A percentile compares a stretch with the other conserved stretches of the same genome.
These are phyloP conservation scores for Callopanchax toddi DNA, from an alignment of 2,113 vertebrate genomes.

Conservation along the genomic window DNA sequence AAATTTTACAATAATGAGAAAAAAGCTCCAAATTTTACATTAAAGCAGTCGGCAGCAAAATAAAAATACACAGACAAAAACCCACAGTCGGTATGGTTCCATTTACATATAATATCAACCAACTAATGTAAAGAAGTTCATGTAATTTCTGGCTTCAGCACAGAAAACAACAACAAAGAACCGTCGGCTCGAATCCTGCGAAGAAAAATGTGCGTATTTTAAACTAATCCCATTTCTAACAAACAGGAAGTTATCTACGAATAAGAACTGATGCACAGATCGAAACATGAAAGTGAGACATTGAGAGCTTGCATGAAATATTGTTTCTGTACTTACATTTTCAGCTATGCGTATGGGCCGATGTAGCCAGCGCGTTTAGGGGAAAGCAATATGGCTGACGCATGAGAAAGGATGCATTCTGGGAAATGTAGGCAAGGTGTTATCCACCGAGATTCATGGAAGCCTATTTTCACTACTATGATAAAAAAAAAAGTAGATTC, in stretches of 20 bases:
- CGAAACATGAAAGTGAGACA: fast-evolving
- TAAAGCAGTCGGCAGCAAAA: neutral
- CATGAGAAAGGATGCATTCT: slow-evolving; percentile 16
- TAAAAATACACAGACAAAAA: neutral
- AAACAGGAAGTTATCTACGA: fast-evolving
- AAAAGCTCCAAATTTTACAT: neutral
- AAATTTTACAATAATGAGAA: neutral
- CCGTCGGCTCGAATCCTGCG: neutral
- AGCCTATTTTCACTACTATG: too few relatives aligned
- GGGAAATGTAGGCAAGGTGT: slow-evolving; percentile 60
- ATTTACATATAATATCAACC: neutral
- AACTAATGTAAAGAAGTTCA: neutral
- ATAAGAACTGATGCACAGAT: fast-evolving
- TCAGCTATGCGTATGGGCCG: slow-evolving; percentile 41
- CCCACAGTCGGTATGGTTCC: neutral
- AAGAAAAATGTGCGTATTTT: neutral
- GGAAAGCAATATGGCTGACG: slow-evolving; percentile 69
- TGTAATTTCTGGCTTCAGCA: slow-evolving; percentile 39
- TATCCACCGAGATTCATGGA: too few relatives aligned
- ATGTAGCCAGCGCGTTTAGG: slow-evolving; percentile 55
- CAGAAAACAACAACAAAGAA: slow-evolving; percentile 70
- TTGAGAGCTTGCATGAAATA: neutral
- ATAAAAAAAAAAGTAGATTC: too few relatives aligned
- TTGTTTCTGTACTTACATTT: slow-evolving; percentile 68
- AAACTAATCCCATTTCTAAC: neutral